A percentile compares a stretch with the other conserved stretches of the same genome.
These are phyloP conservation scores for Chlorospingus flavigularis DNA, from an alignment of 2,797 vertebrate species.

Conservation along the genomic window DNA sequence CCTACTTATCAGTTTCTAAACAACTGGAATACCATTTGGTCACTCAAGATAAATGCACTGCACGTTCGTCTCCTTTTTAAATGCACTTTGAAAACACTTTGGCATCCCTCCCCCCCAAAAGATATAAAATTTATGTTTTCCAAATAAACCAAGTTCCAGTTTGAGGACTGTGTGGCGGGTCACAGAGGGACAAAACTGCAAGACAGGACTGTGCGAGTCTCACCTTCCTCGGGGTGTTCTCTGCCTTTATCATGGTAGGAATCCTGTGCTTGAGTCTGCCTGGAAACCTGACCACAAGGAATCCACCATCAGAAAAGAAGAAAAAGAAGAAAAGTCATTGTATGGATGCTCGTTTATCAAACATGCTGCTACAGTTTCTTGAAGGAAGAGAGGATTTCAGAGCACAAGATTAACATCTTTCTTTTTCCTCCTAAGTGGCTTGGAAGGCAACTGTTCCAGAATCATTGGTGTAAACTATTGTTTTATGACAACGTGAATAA, in stretches of 20 bases:
- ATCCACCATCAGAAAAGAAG: slow-evolving; percentile 47
- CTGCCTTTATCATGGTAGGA: slow-evolving; percentile 96
- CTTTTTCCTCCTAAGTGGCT: not conserved
- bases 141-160: not conserved
- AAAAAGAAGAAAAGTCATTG: slow-evolving; percentile 17
- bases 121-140: not conserved
- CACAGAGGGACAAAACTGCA: not conserved
- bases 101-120: not conserved
- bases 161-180: not conserved
- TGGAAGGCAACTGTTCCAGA: not conserved
- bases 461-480: not conserved
- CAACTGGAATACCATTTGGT: slow-evolving; percentile 35
- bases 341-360: not conserved
- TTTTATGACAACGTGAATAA: not conserved
- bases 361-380: not conserved
- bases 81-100: accelerated
- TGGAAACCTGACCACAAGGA: slow-evolving; percentile 81
- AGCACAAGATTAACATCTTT: not conserved
- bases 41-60: not conserved
- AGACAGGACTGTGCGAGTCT: slow-evolving; percentile 49
- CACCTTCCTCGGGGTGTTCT: slow-evolving; percentile 93
- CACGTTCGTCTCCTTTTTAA: not conserved
- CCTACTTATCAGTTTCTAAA: slow-evolving; percentile 47
- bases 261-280: slow-evolving; percentile 91
- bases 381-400: not conserved